Evolutionary conservation across 1,140 invertebrate genomes (phyloP), one percentile per base, ranked within the genome.

Genomic region (Sesamia nonagrioides): DNA sequence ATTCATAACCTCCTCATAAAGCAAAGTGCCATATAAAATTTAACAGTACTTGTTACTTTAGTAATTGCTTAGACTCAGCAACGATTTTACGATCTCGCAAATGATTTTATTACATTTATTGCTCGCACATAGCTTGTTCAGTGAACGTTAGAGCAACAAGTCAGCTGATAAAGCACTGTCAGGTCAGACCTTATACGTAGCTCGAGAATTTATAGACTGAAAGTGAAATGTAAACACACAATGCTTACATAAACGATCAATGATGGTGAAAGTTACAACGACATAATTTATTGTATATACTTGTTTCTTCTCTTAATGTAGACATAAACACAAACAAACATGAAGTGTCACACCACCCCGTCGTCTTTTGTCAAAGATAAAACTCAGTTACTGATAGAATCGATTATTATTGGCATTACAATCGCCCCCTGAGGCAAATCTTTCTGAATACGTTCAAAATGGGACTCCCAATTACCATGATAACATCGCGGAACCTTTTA

Each of bases 401-500:
- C 86, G 69, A 87, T 89, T 78, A 87, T 89, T 78, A 27, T 40
- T 86, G 82, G 77, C 60, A 84, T 86, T 83, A 78, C 79, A 81
- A 85, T 80, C 71, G 83, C 77, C 42, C 78, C 82, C 77, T 73
- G 79, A 84, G 82, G 82, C 81, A 88, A 86, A 88, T 85, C 84
- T 84, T 82, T 63, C 74, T 77, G 74, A 80, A 83, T 73, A 78
- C 79, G 81, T 86, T 82, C 82, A 83, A 86, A 85, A 88, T 84
- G 79, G 82, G 82, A 72, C 71, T 83, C 81, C 85, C 86, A 90
- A 89, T 89, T 90, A 84, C 81, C 73, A 73, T 56, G 82, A 89
- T 88, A 89, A 83, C 78, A 86, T 87, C 86, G 73, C 42, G 76
- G 66, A 76, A 78, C 54, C 42, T 80, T 74, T 81, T 78, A 61